phyloP scores from a whole-genome alignment of 2,797 vertebrate genomes.

The Platyrinchus mystaceus region DNA sequence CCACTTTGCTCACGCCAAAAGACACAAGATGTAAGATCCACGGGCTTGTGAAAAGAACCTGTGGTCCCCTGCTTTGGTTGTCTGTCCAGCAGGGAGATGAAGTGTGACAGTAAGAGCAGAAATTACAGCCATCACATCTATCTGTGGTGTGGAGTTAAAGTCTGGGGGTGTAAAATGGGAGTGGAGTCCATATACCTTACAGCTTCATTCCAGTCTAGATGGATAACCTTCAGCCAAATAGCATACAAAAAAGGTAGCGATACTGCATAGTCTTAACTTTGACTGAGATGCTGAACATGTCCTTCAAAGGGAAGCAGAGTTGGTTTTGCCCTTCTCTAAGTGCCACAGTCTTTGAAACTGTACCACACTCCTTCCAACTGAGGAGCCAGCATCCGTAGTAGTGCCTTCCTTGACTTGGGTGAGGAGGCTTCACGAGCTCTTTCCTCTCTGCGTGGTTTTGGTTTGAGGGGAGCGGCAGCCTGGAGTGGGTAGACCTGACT shows the following conservation, averaged over 20 bases:
- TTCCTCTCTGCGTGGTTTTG: background rate
- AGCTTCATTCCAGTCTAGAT: background rate
- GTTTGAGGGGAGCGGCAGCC: background rate
- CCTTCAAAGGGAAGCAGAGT: background rate
- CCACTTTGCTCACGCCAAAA: background rate
- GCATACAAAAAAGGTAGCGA: background rate
- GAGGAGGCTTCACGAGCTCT: background rate
- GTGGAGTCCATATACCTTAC: background rate
- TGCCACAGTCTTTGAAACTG: background rate
- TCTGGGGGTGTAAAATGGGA: background rate
- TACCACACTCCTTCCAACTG: background rate
- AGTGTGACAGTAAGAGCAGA: background rate
- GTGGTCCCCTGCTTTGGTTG: background rate
- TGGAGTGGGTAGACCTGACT: background rate
- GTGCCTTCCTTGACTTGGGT: background rate
- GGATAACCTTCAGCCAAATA: background rate
- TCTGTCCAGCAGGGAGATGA: background rate
- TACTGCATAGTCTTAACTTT: background rate
- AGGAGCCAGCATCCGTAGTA: background rate
- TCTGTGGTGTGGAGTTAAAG: background rate
- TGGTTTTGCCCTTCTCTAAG: background rate
- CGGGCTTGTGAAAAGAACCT: background rate
- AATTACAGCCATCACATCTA: accelerated
- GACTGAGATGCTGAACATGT: background rate
- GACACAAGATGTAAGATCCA: background rate